Evolutionary conservation across 2,888 invertebrate species (phyloP).

Genomic region (Melinaea menophilus): DNA sequence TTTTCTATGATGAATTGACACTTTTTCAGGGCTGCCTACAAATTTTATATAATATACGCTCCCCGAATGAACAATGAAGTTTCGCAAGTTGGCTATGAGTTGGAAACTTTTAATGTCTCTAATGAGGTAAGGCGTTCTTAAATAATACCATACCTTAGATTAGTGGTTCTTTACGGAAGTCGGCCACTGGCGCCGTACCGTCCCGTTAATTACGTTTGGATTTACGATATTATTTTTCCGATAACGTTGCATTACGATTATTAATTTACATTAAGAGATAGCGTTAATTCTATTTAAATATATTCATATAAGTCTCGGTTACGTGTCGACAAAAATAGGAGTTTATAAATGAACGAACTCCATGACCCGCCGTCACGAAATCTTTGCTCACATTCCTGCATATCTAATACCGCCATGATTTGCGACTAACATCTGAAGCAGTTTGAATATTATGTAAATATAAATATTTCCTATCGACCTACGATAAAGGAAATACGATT

Average conservation of each 20-base stretch:
- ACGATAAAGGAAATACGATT: not conserved
- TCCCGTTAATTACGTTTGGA: slow-evolving; percentile 50
- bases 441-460: slow-evolving; percentile 8
- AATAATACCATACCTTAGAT: slow-evolving; percentile 67
- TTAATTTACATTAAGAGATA: not conserved
- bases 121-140: slow-evolving; percentile 69
- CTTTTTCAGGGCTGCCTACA: slow-evolving; percentile 74
- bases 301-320: slow-evolving; percentile 29
- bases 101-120: slow-evolving; percentile 73
- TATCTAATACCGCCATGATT: slow-evolving; percentile 66
- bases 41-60: slow-evolving; percentile 75
- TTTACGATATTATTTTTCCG: slow-evolving; percentile 32
- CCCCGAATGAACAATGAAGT: slow-evolving; percentile 72
- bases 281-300: not conserved
- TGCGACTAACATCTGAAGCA: slow-evolving; percentile 52
- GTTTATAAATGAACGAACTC: slow-evolving; percentile 49
- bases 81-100: slow-evolving; percentile 65
- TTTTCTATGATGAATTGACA: slow-evolving; percentile 78
- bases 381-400: slow-evolving; percentile 71
- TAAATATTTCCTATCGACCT: not conserved
- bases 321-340: slow-evolving; percentile 59
- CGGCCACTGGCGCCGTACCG: slow-evolving; percentile 44
- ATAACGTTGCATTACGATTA: not conserved
- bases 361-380: slow-evolving; percentile 69
- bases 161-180: slow-evolving; percentile 61